These are phyloP conservation scores for Kryptopterus vitreolus DNA, from an alignment of 2,797 vertebrate genomes.

Conservation along the genomic window DNA sequence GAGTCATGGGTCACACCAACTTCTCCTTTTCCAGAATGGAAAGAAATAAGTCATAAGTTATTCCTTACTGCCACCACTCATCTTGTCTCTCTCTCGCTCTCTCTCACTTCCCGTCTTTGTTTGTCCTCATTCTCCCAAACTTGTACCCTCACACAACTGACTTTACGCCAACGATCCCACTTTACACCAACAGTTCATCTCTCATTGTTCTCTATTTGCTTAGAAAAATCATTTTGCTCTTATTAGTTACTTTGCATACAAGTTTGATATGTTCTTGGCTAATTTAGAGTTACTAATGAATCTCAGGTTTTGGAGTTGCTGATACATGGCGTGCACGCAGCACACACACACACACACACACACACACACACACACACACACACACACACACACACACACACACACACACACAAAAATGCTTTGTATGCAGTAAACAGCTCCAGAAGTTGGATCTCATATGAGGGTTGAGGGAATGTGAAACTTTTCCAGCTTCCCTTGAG, in stretches of 20 bases:
- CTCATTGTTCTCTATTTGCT: neutral
- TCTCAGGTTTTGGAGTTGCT: constrained; percentile 51
- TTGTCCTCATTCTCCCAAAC: neutral
- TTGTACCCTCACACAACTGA: neutral
- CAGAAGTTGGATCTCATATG: constrained; percentile 62
- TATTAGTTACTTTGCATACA: neutral
- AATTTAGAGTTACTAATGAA: constrained; percentile 50
- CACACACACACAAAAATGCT: constrained; percentile 46
- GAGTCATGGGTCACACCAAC: constrained; percentile 60
- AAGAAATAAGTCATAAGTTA: constrained; percentile 67
- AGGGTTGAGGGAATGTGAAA: constrained; percentile 67
- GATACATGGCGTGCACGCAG: constrained; percentile 53
- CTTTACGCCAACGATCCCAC: neutral
- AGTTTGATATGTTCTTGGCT: constrained; percentile 17
- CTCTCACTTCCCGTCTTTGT: constrained; percentile 18
- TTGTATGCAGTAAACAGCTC: constrained; percentile 70
- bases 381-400: neutral
- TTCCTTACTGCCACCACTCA: constrained; percentile 52
- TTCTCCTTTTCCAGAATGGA: constrained; percentile 78
- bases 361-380: neutral
- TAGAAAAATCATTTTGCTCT: neutral
- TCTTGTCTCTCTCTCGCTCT: constrained; percentile 24
- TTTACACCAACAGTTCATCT: neutral
- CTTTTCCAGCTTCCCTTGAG: constrained; percentile 52
- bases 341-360: neutral